phyloP scores from a whole-genome alignment of 1,140 invertebrate species.

The Cydia amplana region DNA sequence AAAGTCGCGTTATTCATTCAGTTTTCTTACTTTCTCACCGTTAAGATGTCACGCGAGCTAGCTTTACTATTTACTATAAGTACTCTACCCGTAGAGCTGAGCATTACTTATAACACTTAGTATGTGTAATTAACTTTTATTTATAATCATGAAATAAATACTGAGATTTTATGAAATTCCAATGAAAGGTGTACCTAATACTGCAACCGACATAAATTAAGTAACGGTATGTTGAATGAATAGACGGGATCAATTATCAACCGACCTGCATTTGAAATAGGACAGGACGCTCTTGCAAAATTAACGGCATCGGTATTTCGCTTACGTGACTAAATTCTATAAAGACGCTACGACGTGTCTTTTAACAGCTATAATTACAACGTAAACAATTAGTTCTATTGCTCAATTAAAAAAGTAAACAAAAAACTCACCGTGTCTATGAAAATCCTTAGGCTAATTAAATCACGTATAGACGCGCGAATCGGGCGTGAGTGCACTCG shows the following conservation, averaged over 20 bases:
- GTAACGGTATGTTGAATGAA: neutral
- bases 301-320: slow-evolving; percentile 3
- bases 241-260: neutral
- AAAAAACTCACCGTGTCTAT: slow-evolving; percentile 23
- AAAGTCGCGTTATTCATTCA: slow-evolving; percentile 23
- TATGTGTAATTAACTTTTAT: neutral
- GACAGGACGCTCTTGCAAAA: slow-evolving; percentile 13
- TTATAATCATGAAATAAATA: neutral
- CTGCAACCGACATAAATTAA: neutral
- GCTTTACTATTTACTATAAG: neutral
- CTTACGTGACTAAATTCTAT: slow-evolving; percentile 12
- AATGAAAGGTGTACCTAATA: neutral
- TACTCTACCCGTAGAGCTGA: neutral
- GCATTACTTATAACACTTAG: neutral
- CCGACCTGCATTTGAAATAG: neutral
- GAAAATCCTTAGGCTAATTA: slow-evolving; percentile 9
- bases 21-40: slow-evolving; percentile 24
- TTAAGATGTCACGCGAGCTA: slow-evolving; percentile 8
- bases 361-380: neutral
- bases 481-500: neutral
- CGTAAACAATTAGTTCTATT: neutral
- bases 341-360: neutral
- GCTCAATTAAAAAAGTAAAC: neutral
- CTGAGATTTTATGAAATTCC: neutral
- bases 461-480: slow-evolving; percentile 18